Percentiles rank a stretch among this genome's conserved stretches.
Conservation (phyloP, 2,888 invertebrate genomes). For the Ochlodes sylvanus region DNA sequence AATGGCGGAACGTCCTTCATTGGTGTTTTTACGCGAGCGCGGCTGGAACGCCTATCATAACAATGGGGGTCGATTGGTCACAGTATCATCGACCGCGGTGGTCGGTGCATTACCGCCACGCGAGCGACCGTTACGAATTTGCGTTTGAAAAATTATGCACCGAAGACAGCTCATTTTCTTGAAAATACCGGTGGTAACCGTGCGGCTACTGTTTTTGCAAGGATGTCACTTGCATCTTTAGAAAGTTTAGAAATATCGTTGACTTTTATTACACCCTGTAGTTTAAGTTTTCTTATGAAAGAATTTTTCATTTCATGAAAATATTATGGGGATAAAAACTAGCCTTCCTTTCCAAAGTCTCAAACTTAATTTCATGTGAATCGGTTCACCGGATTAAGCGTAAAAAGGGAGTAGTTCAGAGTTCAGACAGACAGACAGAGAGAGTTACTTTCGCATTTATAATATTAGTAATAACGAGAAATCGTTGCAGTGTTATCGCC, state of each 20-base stretch:
- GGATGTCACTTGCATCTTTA: conserved; percentile 18
- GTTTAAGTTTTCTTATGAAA: no score
- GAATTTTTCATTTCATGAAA: no score
- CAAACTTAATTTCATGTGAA: no score
- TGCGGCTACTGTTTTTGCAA: conserved; percentile 46
- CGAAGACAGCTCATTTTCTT: conserved; percentile 54
- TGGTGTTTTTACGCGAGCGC: conserved; percentile 33
- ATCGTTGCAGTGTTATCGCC: no score
- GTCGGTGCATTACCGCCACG: conserved; percentile 56
- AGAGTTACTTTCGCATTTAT: no score
- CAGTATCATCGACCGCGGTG: conserved; percentile 64
- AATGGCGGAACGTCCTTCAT: conserved; percentile 22
- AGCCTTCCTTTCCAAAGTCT: no score
- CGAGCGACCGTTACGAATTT: conserved; percentile 64
- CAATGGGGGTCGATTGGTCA: conserved; percentile 60
- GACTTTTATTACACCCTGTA: no score
- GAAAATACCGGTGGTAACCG: conserved; percentile 53
- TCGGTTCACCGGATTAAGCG: no score
- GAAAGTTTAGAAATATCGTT: background rate
- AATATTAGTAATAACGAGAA: no score
- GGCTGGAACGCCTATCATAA: conserved; percentile 42
- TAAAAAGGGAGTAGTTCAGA: no score
- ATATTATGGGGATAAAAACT: no score
- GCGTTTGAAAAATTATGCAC: conserved; percentile 58
- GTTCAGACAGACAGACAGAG: no score